Evolutionary conservation across 2,113 vertebrate genomes (phyloP).

Genomic region (Sceloporus tristichus): DNA sequence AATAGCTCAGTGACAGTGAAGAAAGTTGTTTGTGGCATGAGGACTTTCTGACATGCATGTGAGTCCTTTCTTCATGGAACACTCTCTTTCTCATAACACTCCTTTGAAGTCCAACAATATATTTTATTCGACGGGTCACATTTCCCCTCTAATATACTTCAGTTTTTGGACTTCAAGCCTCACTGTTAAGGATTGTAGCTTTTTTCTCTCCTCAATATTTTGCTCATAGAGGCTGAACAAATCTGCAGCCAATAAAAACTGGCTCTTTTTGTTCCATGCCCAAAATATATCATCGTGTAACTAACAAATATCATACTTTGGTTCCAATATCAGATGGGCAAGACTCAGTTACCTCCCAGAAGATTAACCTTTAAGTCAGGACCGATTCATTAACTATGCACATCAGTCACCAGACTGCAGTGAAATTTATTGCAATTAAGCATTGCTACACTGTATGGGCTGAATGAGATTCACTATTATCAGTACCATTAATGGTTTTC

Average conservation of each 20-base stretch:
- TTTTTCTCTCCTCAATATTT: constrained; percentile 75
- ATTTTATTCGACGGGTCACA: constrained; percentile 72
- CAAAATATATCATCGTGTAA: constrained; percentile 85
- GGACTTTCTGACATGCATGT: constrained; percentile 34
- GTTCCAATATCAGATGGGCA: constrained; percentile 83
- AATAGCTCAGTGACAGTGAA: constrained; percentile 39
- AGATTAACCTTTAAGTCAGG: constrained; percentile 82
- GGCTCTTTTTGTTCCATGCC: constrained; percentile 78
- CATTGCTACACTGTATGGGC: constrained; percentile 69
- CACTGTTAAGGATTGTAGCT: constrained; percentile 71
- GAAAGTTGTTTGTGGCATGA: constrained; percentile 32
- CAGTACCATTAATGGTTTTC: constrained; percentile 81
- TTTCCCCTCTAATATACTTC: constrained; percentile 76
- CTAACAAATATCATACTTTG: constrained; percentile 83
- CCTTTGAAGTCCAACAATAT: constrained; percentile 70
- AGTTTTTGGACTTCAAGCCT: constrained; percentile 79
- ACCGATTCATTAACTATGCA: constrained; percentile 80
- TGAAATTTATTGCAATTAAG: constrained; percentile 81
- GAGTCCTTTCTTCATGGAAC: constrained; percentile 67
- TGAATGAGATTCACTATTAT: constrained; percentile 80
- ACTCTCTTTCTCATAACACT: constrained; percentile 58
- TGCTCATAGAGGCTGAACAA: constrained; percentile 77
- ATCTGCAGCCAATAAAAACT: constrained; percentile 82
- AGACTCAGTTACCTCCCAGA: constrained; percentile 78
- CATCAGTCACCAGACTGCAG: constrained; percentile 74